Base-by-base conservation (phyloP, 2,888 invertebrate genomes). In the Eulithis testata region DNA sequence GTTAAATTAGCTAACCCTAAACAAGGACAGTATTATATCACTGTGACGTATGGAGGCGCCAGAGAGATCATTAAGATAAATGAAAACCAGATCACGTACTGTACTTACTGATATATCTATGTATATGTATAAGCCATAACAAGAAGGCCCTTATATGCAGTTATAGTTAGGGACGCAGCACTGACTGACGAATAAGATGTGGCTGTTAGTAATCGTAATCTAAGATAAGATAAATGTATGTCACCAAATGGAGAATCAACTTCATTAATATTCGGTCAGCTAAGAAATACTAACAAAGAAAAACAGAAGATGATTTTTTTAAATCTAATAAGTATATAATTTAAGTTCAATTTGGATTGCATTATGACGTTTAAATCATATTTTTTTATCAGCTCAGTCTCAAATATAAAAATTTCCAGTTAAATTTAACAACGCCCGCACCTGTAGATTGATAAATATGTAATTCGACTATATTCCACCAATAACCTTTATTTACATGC, bases 51-150 rank as follows among this genome's bases (percentile, higher is more conserved):
- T 61, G 62, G 62, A 75, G 79, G 80, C 83, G 83, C 83, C 81
- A 70, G 56, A 56, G 61, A 69, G 72, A 76, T 81, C 77, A 79
- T 84, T 83, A 79, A 79, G 81, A 83, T 80, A 82, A 83, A 86
- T 86, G 83, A 82, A 78, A 83, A 83, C 71, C 85, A 84, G 82
- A 84, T 82, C 85, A 79, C 75, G 76, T 76, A 63, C 12, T 40
- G 1, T 40, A 53, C 37, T 45, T 9, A 54, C 11, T 49, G 47
- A n/a, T 58, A 63, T 51, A 43, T 59, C 5, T 31, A 31, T 6
- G 6, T 31, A 31, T 47, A 37, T 56, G 12, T 50, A 0, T 57
- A 11, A 40, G n/a, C 1, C 53, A 31, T 49, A 63, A 66, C 63
- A 66, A 66, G 63, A 36, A 60, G 49, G 27, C 49, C 63, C 57